Evolutionary conservation across 2,888 invertebrate genomes (phyloP).

Genomic region (Drosophila hawaiiensis): DNA sequence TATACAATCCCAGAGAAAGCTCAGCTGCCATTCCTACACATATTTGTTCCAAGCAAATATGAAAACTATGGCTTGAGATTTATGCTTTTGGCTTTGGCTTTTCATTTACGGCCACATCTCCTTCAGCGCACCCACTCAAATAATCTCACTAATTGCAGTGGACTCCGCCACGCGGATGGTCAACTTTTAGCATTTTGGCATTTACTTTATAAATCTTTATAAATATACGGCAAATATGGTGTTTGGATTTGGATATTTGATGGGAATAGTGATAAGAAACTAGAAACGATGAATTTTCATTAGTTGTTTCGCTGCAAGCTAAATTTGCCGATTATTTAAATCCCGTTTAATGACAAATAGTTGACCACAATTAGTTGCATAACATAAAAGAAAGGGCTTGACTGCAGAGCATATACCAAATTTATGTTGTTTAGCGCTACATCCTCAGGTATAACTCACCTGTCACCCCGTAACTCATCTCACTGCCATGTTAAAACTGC

Average conservation of each 20-base stretch:
- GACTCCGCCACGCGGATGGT: slow-evolving; percentile 12
- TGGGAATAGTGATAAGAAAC: not conserved
- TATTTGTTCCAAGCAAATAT: slow-evolving; percentile 40
- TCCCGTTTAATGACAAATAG: slow-evolving; percentile 5
- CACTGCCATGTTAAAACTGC: slow-evolving; percentile 46
- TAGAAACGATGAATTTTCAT: not conserved
- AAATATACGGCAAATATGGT: not conserved
- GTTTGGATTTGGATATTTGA: not conserved
- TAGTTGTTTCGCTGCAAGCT: not conserved
- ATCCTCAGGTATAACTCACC: slow-evolving; percentile 28
- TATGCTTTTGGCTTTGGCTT: slow-evolving; percentile 8
- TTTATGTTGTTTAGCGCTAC: slow-evolving; percentile 26
- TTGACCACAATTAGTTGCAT: slow-evolving; percentile 23
- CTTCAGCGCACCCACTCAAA: slow-evolving; percentile 41
- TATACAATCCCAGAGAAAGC: slow-evolving; percentile 1
- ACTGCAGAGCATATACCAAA: slow-evolving; percentile 26
- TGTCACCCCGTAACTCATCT: slow-evolving; percentile 10
- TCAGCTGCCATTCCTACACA: slow-evolving; percentile 17
- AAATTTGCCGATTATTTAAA: not conserved
- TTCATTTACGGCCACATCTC: slow-evolving; percentile 14
- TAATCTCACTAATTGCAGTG: slow-evolving; percentile 62
- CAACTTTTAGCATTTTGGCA: slow-evolving; percentile 13
- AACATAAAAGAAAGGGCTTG: slow-evolving; percentile 8
- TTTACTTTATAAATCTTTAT: slow-evolving; percentile 6
- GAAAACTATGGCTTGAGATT: slow-evolving; percentile 26